These are phyloP conservation scores for Venustoraphidia nigricollis DNA, from an alignment of 2,888 invertebrate species.

Conservation along the genomic window DNA sequence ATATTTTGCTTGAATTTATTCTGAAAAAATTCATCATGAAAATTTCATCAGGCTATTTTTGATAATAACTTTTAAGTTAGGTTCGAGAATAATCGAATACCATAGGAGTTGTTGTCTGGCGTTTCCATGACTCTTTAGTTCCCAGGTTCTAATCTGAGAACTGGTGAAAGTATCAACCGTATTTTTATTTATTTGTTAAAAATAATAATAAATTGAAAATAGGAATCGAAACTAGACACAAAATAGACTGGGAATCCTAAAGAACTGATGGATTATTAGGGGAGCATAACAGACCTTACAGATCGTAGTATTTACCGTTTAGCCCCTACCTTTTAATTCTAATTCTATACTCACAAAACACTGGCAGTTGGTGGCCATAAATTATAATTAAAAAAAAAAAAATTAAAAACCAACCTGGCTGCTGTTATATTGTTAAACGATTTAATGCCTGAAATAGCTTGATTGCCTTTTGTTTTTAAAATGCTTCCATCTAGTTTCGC, in stretches of 20 bases:
- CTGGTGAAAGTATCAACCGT: too few species aligned
- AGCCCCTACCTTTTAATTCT: too few species aligned
- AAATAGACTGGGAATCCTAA: too few species aligned
- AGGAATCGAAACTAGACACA: constrained; percentile 12
- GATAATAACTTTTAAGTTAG: too few species aligned
- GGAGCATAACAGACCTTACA: too few species aligned
- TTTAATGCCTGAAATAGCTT: constrained; percentile 28
- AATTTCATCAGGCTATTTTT: neutral
- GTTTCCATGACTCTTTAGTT: neutral
- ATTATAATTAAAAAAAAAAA: constrained; percentile 9
- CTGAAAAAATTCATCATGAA: neutral
- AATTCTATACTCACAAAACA: too few species aligned
- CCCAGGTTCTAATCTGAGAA: too few species aligned
- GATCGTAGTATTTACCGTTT: too few species aligned
- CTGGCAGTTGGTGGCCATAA: constrained; percentile 4
- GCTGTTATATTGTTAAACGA: constrained; percentile 22
- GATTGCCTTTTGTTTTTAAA: constrained; percentile 27
- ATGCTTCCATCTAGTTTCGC: constrained; percentile 25
- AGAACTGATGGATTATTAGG: too few species aligned
- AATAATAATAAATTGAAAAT: constrained; percentile 2
- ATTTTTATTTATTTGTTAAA: neutral
- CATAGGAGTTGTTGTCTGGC: neutral
- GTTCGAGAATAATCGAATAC: too few species aligned
- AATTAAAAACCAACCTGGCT: constrained; percentile 16
- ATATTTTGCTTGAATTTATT: constrained; percentile 8